Conservation (phyloP, 2,113 vertebrate genomes). For the Pan paniscus region DNA sequence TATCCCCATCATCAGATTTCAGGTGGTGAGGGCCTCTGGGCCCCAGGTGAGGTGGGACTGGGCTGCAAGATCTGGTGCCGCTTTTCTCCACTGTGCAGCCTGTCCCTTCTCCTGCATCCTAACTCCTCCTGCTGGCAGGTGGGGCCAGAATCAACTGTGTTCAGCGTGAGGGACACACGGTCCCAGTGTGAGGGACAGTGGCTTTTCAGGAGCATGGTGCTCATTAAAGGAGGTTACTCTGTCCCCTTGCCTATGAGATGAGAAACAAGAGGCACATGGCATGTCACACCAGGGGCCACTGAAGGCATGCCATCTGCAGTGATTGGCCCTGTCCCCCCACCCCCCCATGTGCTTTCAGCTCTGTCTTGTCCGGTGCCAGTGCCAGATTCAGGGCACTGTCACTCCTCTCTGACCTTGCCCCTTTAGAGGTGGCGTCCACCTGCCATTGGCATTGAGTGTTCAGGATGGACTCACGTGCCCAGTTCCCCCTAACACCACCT, state of each 20-base stretch:
- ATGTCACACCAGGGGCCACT: neutral
- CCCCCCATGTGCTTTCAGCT: rapidly evolving
- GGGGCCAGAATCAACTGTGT: too few species aligned
- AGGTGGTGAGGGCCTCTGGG: neutral
- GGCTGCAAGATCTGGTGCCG: neutral
- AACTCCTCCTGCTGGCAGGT: too few species aligned
- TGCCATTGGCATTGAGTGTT: neutral
- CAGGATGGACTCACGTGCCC: rapidly evolving
- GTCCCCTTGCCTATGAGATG: neutral
- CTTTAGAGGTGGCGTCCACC: neutral
- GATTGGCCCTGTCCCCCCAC: rapidly evolving
- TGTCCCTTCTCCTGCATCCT: too few species aligned
- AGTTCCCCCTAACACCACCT: rapidly evolving
- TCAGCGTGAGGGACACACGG: too few species aligned
- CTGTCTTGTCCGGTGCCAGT: neutral
- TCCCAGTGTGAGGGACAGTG: too few species aligned
- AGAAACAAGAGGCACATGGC: neutral
- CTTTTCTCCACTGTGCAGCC: neutral
- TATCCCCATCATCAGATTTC: neutral
- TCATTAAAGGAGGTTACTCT: too few species aligned
- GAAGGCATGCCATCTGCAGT: rapidly evolving
- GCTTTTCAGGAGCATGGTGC: too few species aligned
- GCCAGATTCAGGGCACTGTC: neutral
- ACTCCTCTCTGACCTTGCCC: rapidly evolving
- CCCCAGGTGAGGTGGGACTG: neutral